phyloP scores from a whole-genome alignment of 2,113 vertebrate genomes.

The Motacilla alba region DNA sequence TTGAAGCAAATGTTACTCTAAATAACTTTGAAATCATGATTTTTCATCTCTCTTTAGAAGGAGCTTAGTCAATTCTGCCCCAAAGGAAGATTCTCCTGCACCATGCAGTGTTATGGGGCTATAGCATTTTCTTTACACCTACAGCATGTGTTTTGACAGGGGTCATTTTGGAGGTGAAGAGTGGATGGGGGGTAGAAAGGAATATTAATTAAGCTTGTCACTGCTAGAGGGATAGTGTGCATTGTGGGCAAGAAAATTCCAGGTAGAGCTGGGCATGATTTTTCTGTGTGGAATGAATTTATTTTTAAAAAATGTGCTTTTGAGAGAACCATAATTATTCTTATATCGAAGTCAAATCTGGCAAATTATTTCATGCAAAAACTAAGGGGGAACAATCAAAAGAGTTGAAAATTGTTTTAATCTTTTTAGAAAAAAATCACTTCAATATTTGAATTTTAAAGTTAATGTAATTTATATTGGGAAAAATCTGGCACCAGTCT shows the following conservation, averaged over 20 bases:
- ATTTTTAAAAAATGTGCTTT: neutral
- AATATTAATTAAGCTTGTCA: slow-evolving; percentile 45
- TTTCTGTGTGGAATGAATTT: neutral
- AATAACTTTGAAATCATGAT: neutral
- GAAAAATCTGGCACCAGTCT: neutral
- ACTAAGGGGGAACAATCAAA: neutral
- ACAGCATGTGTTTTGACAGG: slow-evolving; percentile 7
- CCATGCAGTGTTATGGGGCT: neutral
- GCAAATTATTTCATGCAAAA: neutral
- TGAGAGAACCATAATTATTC: neutral
- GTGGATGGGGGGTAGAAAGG: neutral
- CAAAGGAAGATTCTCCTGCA: neutral
- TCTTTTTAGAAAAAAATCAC: neutral
- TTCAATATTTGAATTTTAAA: neutral
- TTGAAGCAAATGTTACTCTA: neutral
- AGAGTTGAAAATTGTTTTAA: neutral
- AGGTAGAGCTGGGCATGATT: neutral
- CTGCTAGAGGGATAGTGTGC: neutral
- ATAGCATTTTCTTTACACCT: neutral
- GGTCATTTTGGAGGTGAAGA: neutral
- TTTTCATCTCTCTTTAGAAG: neutral
- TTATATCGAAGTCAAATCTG: neutral
- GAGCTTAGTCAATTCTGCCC: neutral
- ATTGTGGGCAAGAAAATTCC: neutral
- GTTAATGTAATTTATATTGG: neutral